Base-by-base conservation (phyloP, 2,888 invertebrate species). In the Zhuqinia jingwanae region DNA sequence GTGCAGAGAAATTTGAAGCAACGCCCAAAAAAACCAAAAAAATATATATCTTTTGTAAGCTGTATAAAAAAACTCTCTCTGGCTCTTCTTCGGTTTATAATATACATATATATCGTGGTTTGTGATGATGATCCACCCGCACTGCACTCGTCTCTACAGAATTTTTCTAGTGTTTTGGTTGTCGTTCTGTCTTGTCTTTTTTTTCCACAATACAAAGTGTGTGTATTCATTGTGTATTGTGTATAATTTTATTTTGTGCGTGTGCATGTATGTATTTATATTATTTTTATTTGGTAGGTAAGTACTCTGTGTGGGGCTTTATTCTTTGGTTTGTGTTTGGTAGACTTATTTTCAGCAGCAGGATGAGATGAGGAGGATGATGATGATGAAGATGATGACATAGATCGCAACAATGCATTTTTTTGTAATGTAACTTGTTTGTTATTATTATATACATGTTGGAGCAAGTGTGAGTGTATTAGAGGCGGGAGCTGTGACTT, bases 401-500 rank as follows among this genome's bases (percentile, higher is more conserved):
- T 27, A 53, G 50, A 47, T 25, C 68, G 17, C 73, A 47, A 50
- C 68, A 42, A 68, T 68, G 22, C 68, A 68, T 11, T 58, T 36
- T 65, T 30, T 65, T 45, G 68, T 45, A 42, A 45, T 45, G 20
- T 45, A 45, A 45, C 42, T 45, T 68, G 68, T 68, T 68, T 68
- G 68, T 13, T 68, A 30, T 10, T n/a, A n/a, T n/a, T n/a, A n/a
- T n/a, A n/a, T n/a, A n/a, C n/a, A n/a, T 8, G 36, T 36, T 36
- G 36, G 36, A 1, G 53, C 20, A 17, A 20, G 25, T 56, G 45
- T 68, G 80, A 70, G 73, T 81, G 73, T 47, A 50, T 82, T 75
- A 50, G 73, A 83, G 83, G 83, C 83, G 83, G 83, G 83, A 83
- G 77, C 83, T 83, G 83, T 85, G 78, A 85, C 84, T 85, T 85